Base-by-base conservation (phyloP, 2,888 invertebrate genomes). In the Cantharis rufa region DNA sequence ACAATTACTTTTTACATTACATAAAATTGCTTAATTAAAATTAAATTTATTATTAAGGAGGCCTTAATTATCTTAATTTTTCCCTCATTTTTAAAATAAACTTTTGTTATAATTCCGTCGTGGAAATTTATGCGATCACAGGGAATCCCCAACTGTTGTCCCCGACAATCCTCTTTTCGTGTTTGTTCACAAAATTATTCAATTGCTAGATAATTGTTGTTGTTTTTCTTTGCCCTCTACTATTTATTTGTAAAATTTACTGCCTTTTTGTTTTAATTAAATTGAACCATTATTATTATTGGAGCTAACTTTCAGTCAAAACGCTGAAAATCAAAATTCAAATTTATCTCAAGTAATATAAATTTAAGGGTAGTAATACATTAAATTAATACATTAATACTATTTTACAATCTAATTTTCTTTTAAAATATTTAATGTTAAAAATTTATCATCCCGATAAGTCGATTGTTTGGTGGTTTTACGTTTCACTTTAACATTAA, bases 401-500 rank as follows among this genome's bases (percentile, higher is more conserved):
- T 48, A 48, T 48, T 48, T 48, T 9, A n/a, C n/a, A 48, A 48
- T 48, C n/a, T 48, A 48, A 48, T 48, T 48, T 48, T 48, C n/a
- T 9, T 48, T 48, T n/a, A 48, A 48, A 48, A 48, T 48, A 9
- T 48, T n/a, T n/a, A 48, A 48, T 9, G 48, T 48, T 48, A 48
- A 48, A 48, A 48, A 27, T 69, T 69, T 32, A 69, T 32, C 32
- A 9, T 27, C 16, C 15, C 27, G 15, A 69, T 27, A 32, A 32
- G 15, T 69, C 16, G 69, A 32, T 69, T 72, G 73, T 62, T 79
- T 79, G 7, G 80, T 93, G 0, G 93, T 93, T 83, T 95, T 96
- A 70, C 93, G 93, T 16, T 92, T 91, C 80, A 92, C 91, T 91
- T 93, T 92, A 83, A 95, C 92, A 85, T 93, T 91, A 16, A 95